These are phyloP conservation scores for Creontiades dilutus DNA, from an alignment of 2,888 invertebrate genomes.

Conservation along the genomic window DNA sequence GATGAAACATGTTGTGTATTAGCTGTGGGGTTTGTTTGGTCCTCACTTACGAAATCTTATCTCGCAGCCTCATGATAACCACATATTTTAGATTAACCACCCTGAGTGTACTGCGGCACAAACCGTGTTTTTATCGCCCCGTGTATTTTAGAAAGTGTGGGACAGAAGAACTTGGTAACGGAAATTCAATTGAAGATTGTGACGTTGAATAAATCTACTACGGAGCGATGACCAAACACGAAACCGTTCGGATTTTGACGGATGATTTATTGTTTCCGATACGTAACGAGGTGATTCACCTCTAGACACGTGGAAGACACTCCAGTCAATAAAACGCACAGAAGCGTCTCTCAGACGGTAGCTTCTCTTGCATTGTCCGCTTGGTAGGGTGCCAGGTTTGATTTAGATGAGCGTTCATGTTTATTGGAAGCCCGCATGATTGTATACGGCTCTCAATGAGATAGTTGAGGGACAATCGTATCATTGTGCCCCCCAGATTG, in stretches of 20 bases:
- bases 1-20: no score
- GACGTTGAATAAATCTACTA: no score
- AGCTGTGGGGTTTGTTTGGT: no score
- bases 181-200: no score
- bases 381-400: conserved; percentile 24
- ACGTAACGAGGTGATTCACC: conserved; percentile 21
- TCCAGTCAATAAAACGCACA: conserved; percentile 23
- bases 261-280: conserved; percentile 18
- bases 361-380: background rate
- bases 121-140: no score
- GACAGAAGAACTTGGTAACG: no score
- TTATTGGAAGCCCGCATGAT: conserved; percentile 28
- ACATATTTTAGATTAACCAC: no score
- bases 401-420: conserved; percentile 2
- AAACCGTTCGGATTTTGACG: background rate
- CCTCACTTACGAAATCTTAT: no score
- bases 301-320: conserved; percentile 29
- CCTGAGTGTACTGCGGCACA: no score
- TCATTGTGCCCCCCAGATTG: background rate
- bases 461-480: background rate
- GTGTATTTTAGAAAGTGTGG: no score
- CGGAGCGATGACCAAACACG: no score
- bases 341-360: background rate
- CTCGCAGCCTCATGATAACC: no score
- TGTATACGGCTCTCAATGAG: background rate